These are phyloP conservation scores for Eristalis intricaria DNA, from an alignment of 2,888 invertebrate species.

Conservation along the genomic window DNA sequence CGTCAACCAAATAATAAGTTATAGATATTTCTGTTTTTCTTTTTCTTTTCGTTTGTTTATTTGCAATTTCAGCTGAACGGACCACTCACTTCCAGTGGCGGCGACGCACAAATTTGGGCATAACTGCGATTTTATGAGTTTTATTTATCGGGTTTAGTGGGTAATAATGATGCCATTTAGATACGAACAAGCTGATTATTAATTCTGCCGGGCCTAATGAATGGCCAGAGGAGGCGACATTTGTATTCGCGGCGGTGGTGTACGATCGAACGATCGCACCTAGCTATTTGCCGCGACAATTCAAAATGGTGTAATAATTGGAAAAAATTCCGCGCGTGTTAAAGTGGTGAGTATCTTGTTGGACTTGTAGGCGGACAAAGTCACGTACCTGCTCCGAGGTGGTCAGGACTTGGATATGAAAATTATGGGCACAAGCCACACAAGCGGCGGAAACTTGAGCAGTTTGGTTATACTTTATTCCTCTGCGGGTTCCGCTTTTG, in stretches of 20 bases:
- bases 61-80: neutral
- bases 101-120: neutral
- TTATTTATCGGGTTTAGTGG: conserved; percentile 9
- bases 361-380: neutral
- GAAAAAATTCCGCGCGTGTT: neutral
- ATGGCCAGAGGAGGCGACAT: neutral
- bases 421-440: neutral
- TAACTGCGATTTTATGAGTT: conserved; percentile 22
- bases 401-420: neutral
- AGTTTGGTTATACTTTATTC: neutral
- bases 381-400: neutral
- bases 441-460: neutral
- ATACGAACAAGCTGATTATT: neutral
- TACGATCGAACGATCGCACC: neutral
- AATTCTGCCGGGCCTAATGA: neutral
- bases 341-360: neutral
- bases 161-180: neutral
- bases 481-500: neutral
- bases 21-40: neutral
- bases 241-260: neutral
- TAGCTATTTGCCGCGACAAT: neutral
- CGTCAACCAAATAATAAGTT: conserved; percentile 1
- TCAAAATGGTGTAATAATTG: neutral
- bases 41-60: neutral
- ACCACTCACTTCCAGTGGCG: neutral